Percentiles rank a stretch among this genome's conserved stretches.
Evolutionary conservation across 1,140 invertebrate genomes (phyloP).

Genomic region (Anastatus disparis): DNA sequence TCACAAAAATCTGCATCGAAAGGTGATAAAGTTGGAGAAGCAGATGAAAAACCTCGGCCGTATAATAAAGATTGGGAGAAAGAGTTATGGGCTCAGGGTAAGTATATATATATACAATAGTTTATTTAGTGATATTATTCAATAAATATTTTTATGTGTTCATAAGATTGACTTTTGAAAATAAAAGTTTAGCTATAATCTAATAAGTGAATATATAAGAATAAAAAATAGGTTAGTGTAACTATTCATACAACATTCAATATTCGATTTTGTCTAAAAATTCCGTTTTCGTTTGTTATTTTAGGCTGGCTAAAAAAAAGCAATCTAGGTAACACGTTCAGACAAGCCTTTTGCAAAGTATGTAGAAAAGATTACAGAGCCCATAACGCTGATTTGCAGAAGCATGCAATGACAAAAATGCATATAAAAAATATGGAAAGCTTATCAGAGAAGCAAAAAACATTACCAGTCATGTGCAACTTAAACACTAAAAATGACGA

Average conservation of each 20-base stretch:
- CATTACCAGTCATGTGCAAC: neutral
- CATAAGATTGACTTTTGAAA: neutral
- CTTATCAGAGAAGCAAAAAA: too few relatives aligned
- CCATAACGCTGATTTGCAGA: too few relatives aligned
- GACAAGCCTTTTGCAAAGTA: too few relatives aligned
- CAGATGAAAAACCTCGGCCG: neutral
- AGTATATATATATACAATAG: too few relatives aligned
- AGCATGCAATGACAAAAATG: too few relatives aligned
- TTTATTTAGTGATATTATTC: too few relatives aligned
- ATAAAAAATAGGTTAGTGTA: neutral
- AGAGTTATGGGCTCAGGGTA: too few relatives aligned
- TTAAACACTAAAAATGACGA: neutral
- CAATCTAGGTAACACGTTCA: neutral
- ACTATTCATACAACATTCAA: too few relatives aligned
- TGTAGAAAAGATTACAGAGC: too few relatives aligned
- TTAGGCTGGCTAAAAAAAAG: neutral
- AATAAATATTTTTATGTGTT: neutral
- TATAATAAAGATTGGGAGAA: neutral
- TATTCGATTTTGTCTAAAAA: neutral
- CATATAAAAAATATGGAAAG: too few relatives aligned
- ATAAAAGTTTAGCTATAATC: neutral
- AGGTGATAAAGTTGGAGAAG: too few relatives aligned
- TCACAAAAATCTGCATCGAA: neutral
- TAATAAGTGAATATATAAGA: too few relatives aligned
- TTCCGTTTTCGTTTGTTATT: neutral